Evolutionary conservation across 2,888 invertebrate genomes (phyloP), one percentile per base, ranked within the genome.

Genomic region (Sthenelais limicola): DNA sequence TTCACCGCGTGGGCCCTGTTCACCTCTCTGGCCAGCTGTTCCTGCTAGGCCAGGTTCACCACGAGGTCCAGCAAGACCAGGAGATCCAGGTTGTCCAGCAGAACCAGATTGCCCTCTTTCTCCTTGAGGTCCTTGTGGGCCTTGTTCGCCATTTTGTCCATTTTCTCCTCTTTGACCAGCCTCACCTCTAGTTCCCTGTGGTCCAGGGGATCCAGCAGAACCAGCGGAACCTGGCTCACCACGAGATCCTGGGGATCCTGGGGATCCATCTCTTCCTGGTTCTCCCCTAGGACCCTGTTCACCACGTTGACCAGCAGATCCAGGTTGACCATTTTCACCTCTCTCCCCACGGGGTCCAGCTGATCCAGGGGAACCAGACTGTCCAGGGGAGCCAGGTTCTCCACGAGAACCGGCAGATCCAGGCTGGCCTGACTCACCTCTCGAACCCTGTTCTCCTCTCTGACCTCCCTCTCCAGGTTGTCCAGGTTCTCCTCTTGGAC

Each of bases 41-140:
- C 73, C 73, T 35, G 38, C 18, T 35, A 21, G 12, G 3, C 73
- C 73, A 21, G 47, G 15, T 18, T 58, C 30, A 28, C 73, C 73
- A 38, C 51, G 43, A 15, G 52, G 26, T 5, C 73, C 72, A 72
- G 79, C 77, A 5, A 77, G 74, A 56, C 84, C 84, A 21, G 81
- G 77, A n/a, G 81, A 79, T 67, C 85, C 73, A 33, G 68, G 54
- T 51, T 38, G 49, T n/a, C 73, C 73, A 9, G 74, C 33, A 24
- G 47, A 33, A 51, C 73, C 73, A 32, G 38, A 7, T 1, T 38
- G 70, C 26, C 62, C 75, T 33, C 35, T 21, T 18, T 28, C 47
- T 3, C 72, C 67, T n/a, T 38, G 58, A 12, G 33, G 52, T 4
- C 79, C 79, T 70, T 21, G 24, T 30, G 47, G 35, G 33, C 73